Conservation (phyloP, 2,888 invertebrate species). For the Chaetogeoica ovagalla region DNA sequence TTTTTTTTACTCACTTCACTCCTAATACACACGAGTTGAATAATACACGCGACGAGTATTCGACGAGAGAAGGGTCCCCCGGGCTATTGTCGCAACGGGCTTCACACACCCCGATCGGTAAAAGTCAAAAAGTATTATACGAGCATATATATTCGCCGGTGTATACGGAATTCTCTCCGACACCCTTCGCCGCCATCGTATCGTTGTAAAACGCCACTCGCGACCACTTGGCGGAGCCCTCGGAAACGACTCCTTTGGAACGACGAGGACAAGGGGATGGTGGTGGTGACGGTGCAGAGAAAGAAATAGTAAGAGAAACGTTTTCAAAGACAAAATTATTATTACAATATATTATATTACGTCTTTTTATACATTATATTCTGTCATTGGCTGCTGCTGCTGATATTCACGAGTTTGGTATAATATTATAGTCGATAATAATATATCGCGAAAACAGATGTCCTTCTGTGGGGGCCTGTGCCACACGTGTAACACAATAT, state of each 20-base stretch:
- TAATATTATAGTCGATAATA: constrained; percentile 39
- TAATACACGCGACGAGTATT: neutral
- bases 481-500: neutral
- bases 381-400: neutral
- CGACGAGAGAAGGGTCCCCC: constrained; percentile 25
- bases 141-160: too few relatives aligned
- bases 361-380: neutral
- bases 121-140: constrained; percentile 45
- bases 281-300: neutral
- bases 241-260: constrained; percentile 22
- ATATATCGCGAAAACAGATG: constrained; percentile 39
- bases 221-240: too few relatives aligned
- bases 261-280: neutral
- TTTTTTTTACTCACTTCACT: constrained; percentile 23
- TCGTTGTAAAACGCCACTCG: too few relatives aligned
- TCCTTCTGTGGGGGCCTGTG: neutral
- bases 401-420: constrained; percentile 47
- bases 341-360: neutral
- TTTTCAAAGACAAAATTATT: constrained; percentile 50
- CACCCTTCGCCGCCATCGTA: neutral
- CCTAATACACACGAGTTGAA: neutral
- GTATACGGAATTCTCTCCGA: too few relatives aligned
- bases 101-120: neutral
- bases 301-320: neutral
- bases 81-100: constrained; percentile 21